A percentile compares a stretch with the other conserved stretches of the same genome.
Conservation (phyloP, 2,113 vertebrate genomes). For the Nettapus auritus region DNA sequence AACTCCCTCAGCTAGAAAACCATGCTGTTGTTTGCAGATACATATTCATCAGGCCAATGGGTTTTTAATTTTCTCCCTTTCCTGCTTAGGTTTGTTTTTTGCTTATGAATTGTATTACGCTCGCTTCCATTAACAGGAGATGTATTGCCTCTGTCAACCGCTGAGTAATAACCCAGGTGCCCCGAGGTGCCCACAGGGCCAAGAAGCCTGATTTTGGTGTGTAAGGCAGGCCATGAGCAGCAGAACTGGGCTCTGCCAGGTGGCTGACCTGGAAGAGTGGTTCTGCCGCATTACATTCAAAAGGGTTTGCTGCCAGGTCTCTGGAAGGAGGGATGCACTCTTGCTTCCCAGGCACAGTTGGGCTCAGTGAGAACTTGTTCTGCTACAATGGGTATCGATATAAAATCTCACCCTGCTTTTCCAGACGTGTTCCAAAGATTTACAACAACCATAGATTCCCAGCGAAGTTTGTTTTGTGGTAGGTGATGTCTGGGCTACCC, state of each 20-base stretch:
- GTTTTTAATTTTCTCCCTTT: constrained; percentile 26
- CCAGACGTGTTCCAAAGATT: neutral
- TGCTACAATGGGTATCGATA: neutral
- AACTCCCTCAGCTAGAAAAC: constrained; percentile 1
- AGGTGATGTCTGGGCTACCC: neutral
- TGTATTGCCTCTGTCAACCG: constrained; percentile 27
- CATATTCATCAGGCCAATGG: constrained; percentile 19
- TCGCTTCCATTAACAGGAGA: constrained; percentile 6
- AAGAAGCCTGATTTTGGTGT: neutral
- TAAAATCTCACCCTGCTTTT: neutral
- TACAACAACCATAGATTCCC: neutral
- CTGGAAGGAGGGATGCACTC: neutral
- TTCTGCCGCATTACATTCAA: neutral
- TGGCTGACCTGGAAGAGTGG: neutral
- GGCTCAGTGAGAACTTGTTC: neutral
- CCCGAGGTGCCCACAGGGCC: neutral
- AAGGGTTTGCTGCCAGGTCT: neutral
- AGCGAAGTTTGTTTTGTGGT: neutral
- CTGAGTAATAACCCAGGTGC: constrained; percentile 10
- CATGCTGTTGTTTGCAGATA: neutral
- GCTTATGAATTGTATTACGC: constrained; percentile 13
- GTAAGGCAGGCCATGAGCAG: neutral
- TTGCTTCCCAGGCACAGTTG: neutral
- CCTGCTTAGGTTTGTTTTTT: constrained; percentile 17
- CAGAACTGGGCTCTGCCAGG: neutral